phyloP scores from a whole-genome alignment of 2,888 invertebrate species.

The Odontothrips loti region DNA sequence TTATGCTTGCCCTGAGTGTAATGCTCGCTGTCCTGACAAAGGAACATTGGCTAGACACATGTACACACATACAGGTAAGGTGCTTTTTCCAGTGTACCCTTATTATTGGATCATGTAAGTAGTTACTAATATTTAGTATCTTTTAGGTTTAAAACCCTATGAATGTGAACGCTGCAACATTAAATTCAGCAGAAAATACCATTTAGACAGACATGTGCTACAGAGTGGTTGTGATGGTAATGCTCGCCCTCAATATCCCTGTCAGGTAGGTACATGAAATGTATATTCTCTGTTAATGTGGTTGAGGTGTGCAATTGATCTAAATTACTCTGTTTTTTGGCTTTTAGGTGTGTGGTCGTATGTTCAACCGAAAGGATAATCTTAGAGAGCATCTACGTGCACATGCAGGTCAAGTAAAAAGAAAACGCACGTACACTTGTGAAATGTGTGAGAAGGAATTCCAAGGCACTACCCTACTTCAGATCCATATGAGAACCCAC shows the following conservation, averaged over 20 bases:
- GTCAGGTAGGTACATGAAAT: conserved; percentile 50
- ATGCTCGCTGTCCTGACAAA: conserved; percentile 60
- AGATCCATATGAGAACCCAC: conserved; percentile 63
- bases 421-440: conserved; percentile 58
- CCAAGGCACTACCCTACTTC: conserved; percentile 56
- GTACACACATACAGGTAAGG: conserved; percentile 57
- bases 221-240: conserved; percentile 65
- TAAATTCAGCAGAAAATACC: conserved; percentile 70
- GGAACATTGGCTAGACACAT: conserved; percentile 62
- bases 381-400: conserved; percentile 64
- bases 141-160: conserved; percentile 51
- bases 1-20: conserved; percentile 62
- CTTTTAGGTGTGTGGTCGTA: conserved; percentile 58
- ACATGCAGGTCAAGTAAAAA: conserved; percentile 56
- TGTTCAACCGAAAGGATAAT: conserved; percentile 68
- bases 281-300: not conserved
- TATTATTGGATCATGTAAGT: not conserved
- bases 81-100: not conserved
- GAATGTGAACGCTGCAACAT: conserved; percentile 65
- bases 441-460: conserved; percentile 64
- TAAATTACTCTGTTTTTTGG: conserved; percentile 13
- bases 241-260: conserved; percentile 52
- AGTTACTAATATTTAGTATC: not conserved
- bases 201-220: conserved; percentile 64
- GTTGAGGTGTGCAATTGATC: not conserved